Evolutionary conservation across 2,113 vertebrate species (phyloP), one percentile per base, ranked within the genome.

Genomic region (Cygnus atratus): DNA sequence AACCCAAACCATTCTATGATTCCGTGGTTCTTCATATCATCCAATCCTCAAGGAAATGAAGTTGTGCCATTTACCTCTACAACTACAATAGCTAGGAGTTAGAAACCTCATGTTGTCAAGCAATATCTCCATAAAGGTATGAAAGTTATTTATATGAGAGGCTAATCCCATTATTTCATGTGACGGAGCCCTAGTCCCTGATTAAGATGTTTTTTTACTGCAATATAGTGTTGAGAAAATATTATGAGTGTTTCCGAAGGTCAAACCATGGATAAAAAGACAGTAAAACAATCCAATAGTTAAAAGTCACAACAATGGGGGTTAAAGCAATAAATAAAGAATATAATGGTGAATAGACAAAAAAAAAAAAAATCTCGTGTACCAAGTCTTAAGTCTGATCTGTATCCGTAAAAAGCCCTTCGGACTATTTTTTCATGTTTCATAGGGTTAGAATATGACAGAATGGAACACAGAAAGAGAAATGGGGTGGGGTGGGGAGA

Each of bases 151-250:
- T 52, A 57, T 33, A 43, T 54, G 41, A 90, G 12, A 67, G 14
- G 6, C 10, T 50, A 63, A 50, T 70, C 37, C 13, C 5, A 2
- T 50, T 33, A 29, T 35, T 59, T 67, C 50, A 15, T 80, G 35
- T 68, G n/a, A 63, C 0, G 0, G 39, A 59, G n/a, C 25, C 18
- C 4, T 22, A 75, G 9, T 15, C 19, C 9, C 18, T 19, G 18
- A 63, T 43, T 19, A 73, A 25, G 35, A 5, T 66, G 68, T 82
- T 76, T 76, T 67, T 77, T 63, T 62, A 37, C 24, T 4, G 26
- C 8, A 68, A 52, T 29, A 6, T 18, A 31, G 16, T 8, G 3
- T 26, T 68, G 20, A 86, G 41, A 74, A 87, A 62, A 41, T 65
- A 75, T 39, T 25, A 7, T 12, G 18, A 84, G 33, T 10, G 33